A percentile compares a stretch with the other conserved stretches of the same genome.
Conservation (phyloP, 2,888 invertebrate species). For the Noctua comes region DNA sequence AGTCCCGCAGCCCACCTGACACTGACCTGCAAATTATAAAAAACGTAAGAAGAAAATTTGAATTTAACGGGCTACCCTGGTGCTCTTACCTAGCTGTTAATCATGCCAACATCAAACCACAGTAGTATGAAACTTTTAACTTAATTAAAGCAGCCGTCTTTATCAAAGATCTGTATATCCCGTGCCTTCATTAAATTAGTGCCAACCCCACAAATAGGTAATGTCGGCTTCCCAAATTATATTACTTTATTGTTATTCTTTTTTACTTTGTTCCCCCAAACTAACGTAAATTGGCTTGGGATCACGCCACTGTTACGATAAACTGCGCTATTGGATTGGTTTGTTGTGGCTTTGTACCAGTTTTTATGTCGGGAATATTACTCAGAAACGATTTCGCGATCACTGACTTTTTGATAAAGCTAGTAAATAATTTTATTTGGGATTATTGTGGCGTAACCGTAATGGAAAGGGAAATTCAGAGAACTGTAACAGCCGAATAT, state of each 20-base stretch:
- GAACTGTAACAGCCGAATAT: constrained; percentile 29
- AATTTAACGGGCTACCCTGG: neutral
- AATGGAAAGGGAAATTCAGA: constrained; percentile 26
- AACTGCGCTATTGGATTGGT: constrained; percentile 86
- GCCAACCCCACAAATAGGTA: constrained; percentile 84
- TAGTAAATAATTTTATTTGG: constrained; percentile 58
- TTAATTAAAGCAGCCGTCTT: constrained; percentile 66
- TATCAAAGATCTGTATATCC: constrained; percentile 81
- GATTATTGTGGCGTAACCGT: constrained; percentile 45
- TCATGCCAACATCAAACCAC: no score
- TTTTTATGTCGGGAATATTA: constrained; percentile 71
- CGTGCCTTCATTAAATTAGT: constrained; percentile 86
- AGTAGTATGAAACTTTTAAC: constrained; percentile 50
- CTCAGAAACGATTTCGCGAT: constrained; percentile 60
- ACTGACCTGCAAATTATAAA: no score
- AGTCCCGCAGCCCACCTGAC: no score
- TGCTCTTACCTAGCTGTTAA: neutral
- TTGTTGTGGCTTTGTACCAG: constrained; percentile 78
- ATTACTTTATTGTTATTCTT: constrained; percentile 90
- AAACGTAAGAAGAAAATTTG: neutral
- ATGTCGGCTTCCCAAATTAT: constrained; percentile 87
- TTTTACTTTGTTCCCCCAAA: constrained; percentile 87
- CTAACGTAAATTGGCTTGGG: constrained; percentile 89
- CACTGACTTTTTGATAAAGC: constrained; percentile 46
- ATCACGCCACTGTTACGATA: constrained; percentile 89